These are phyloP conservation scores for Mythimna impura DNA, from an alignment of 2,888 invertebrate species.

Conservation along the genomic window DNA sequence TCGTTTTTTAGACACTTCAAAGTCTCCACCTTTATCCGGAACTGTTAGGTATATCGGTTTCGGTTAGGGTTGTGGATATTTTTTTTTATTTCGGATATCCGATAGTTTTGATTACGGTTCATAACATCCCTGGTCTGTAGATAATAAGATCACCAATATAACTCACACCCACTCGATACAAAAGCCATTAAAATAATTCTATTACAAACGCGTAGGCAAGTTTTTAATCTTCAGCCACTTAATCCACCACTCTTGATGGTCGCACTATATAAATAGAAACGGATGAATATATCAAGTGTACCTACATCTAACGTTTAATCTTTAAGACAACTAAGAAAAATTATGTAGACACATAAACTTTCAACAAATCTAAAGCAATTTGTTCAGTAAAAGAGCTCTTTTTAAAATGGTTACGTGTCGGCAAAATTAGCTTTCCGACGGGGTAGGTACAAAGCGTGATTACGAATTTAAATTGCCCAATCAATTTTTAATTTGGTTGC, in stretches of 20 bases:
- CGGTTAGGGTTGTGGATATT: too few relatives aligned
- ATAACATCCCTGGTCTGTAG: neutral
- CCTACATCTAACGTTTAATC: slow-evolving; percentile 39
- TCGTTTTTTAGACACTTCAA: too few relatives aligned
- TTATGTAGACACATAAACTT: slow-evolving; percentile 42
- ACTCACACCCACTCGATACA: slow-evolving; percentile 39
- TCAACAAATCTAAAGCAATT: slow-evolving; percentile 40
- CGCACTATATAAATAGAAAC: slow-evolving; percentile 56
- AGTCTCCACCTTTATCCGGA: too few relatives aligned
- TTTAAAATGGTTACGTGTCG: slow-evolving; percentile 67
- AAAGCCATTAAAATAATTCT: slow-evolving; percentile 54
- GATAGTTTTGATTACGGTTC: too few relatives aligned
- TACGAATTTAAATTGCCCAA: slow-evolving; percentile 86
- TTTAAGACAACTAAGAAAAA: slow-evolving; percentile 32
- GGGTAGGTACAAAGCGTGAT: slow-evolving; percentile 78
- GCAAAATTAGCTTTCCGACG: slow-evolving; percentile 75
- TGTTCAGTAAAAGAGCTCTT: slow-evolving; percentile 58
- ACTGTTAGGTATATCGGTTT: too few relatives aligned
- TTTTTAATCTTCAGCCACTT: slow-evolving; percentile 49
- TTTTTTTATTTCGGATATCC: too few relatives aligned
- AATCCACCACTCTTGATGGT: slow-evolving; percentile 35
- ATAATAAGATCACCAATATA: slow-evolving; percentile 37
- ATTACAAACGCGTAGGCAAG: slow-evolving; percentile 34
- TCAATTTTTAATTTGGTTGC: slow-evolving; percentile 86
- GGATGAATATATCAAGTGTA: slow-evolving; percentile 58